A percentile compares a stretch with the other conserved stretches of the same genome.
Conservation (phyloP, 2,888 invertebrate genomes). For the Pherbina coryleti region DNA sequence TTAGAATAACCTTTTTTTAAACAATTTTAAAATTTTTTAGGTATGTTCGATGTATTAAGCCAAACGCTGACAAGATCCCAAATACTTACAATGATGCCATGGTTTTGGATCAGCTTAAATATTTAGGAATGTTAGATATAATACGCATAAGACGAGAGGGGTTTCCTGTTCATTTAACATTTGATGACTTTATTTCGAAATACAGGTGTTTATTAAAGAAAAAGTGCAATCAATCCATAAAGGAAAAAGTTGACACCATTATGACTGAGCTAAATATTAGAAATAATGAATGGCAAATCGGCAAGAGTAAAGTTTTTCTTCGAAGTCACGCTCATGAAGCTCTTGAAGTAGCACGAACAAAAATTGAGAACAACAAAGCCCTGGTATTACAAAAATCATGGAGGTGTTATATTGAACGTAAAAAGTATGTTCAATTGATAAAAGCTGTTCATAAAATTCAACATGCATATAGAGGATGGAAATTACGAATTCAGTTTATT, state of each 20-base stretch:
- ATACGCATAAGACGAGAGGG: slow-evolving; percentile 92
- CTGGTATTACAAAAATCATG: slow-evolving; percentile 83
- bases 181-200: slow-evolving; percentile 80
- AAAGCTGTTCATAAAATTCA: slow-evolving; percentile 82
- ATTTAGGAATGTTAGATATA: slow-evolving; percentile 93
- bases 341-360: slow-evolving; percentile 82
- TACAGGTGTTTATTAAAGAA: slow-evolving; percentile 78
- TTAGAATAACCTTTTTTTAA: neutral
- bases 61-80: slow-evolving; percentile 86
- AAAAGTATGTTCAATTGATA: slow-evolving; percentile 77
- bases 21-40: slow-evolving; percentile 63
- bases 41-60: slow-evolving; percentile 94
- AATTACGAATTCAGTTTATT: slow-evolving; percentile 83
- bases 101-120: slow-evolving; percentile 88
- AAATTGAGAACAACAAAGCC: slow-evolving; percentile 78
- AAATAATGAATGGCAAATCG: slow-evolving; percentile 88
- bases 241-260: slow-evolving; percentile 65
- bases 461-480: slow-evolving; percentile 89
- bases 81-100: slow-evolving; percentile 84
- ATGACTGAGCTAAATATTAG: slow-evolving; percentile 78
- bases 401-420: slow-evolving; percentile 76
- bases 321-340: slow-evolving; percentile 85
- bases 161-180: slow-evolving; percentile 86
- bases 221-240: slow-evolving; percentile 55
- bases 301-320: slow-evolving; percentile 88